Evolutionary conservation across 2,888 invertebrate genomes (phyloP).

Genomic region (Diploptera punctata): DNA sequence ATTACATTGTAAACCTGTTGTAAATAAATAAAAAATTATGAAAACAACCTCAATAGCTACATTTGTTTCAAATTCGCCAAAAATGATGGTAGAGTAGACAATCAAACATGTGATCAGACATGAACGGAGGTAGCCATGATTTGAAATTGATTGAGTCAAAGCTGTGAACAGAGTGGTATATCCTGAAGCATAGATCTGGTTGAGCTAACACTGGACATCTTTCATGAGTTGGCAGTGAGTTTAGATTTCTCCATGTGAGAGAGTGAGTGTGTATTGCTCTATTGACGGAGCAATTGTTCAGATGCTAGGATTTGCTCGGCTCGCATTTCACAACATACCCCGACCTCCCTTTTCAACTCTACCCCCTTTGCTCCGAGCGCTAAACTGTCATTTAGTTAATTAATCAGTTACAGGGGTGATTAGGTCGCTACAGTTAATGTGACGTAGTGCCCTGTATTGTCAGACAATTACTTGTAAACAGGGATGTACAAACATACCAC

Average conservation of each 20-base stretch:
- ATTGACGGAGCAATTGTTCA: background rate
- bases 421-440: slow-evolving; percentile 13
- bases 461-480: background rate
- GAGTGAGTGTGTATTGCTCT: background rate
- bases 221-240: too few species aligned
- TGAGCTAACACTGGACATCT: background rate
- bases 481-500: slow-evolving; percentile 24
- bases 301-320: slow-evolving; percentile 1
- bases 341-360: too few species aligned
- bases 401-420: slow-evolving; percentile 25
- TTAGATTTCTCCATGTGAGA: background rate
- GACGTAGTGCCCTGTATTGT: background rate
- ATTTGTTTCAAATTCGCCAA: too few species aligned
- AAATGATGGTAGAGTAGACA: too few species aligned
- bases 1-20: too few species aligned
- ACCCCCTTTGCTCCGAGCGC: background rate
- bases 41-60: too few species aligned
- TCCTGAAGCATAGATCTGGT: too few species aligned
- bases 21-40: too few species aligned
- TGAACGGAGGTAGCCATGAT: too few species aligned
- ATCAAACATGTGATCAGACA: too few species aligned
- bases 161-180: too few species aligned
- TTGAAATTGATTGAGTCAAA: too few species aligned
- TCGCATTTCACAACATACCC: background rate
- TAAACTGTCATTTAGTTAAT: slow-evolving; percentile 29